phyloP scores from a whole-genome alignment of 2,888 invertebrate species.

The Leptinotarsa haldemani region DNA sequence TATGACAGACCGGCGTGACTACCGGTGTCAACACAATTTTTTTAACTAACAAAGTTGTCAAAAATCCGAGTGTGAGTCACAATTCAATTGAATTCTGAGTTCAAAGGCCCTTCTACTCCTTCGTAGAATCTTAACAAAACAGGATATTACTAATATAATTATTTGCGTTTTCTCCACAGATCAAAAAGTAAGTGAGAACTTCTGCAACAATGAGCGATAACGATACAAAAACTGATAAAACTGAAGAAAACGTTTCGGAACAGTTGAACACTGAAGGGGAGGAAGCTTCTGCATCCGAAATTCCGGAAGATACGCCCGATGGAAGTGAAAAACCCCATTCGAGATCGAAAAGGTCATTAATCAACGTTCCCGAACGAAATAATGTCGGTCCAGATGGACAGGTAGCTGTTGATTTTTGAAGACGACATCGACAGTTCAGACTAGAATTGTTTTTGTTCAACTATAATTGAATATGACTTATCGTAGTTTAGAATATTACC shows the following conservation, averaged over 20 bases:
- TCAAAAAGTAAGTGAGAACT: neutral
- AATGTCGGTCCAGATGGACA: conserved; percentile 48
- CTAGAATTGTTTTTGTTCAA: no score
- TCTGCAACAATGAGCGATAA: conserved; percentile 11
- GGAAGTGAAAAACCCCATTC: conserved; percentile 16
- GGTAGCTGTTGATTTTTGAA: conserved; percentile 43
- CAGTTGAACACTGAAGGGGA: neutral
- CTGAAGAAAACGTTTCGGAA: neutral
- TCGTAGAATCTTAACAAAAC: neutral
- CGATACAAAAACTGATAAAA: neutral
- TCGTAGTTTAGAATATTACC: no score
- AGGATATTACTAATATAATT: neutral
- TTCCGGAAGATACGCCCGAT: neutral
- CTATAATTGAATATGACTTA: no score
- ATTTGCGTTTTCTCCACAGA: neutral
- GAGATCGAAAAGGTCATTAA: conserved; percentile 38
- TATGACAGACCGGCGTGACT: no score
- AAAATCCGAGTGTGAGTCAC: no score
- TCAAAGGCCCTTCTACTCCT: no score
- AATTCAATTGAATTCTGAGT: no score
- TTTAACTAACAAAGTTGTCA: no score
- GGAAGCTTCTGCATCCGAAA: neutral
- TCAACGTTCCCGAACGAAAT: conserved; percentile 40
- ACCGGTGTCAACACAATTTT: no score
- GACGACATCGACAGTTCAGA: no score